Conservation (phyloP, 1,140 invertebrate species). For the Leptonema lineaticorne region DNA sequence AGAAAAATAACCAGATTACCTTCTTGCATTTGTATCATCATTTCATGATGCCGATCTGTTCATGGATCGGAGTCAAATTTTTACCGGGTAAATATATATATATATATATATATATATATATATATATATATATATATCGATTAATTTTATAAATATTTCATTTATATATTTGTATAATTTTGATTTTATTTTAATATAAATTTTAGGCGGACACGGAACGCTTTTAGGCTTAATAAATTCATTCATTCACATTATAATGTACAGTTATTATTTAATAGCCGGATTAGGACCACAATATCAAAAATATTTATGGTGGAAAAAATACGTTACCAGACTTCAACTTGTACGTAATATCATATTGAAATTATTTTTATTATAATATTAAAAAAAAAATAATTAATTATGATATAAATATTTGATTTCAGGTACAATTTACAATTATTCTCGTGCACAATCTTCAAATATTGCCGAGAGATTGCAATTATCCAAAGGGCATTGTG, state of each 20-base stretch:
- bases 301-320: conserved; percentile 94
- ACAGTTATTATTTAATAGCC: conserved; percentile 84
- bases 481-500: conserved; percentile 62
- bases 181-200: background rate
- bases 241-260: conserved; percentile 87
- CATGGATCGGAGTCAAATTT: conserved; percentile 86
- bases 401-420: conserved; percentile 14
- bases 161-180: background rate
- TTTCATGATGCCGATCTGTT: conserved; percentile 66
- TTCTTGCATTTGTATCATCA: conserved; percentile 74
- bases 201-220: conserved; percentile 76
- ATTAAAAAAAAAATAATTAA: background rate
- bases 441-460: conserved; percentile 66
- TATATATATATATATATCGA: too few species aligned
- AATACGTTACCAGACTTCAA: conserved; percentile 84
- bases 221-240: conserved; percentile 84
- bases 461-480: conserved; percentile 58
- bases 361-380: background rate
- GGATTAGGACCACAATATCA: conserved; percentile 82
- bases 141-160: background rate
- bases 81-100: conserved; percentile 54
- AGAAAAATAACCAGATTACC: conserved; percentile 74
- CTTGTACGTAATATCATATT: conserved; percentile 59
- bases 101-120: background rate
- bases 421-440: conserved; percentile 72